A percentile compares a stretch with the other conserved stretches of the same genome.
phyloP scores from a whole-genome alignment of 1,140 invertebrate genomes.

The Leucophenga varia region DNA sequence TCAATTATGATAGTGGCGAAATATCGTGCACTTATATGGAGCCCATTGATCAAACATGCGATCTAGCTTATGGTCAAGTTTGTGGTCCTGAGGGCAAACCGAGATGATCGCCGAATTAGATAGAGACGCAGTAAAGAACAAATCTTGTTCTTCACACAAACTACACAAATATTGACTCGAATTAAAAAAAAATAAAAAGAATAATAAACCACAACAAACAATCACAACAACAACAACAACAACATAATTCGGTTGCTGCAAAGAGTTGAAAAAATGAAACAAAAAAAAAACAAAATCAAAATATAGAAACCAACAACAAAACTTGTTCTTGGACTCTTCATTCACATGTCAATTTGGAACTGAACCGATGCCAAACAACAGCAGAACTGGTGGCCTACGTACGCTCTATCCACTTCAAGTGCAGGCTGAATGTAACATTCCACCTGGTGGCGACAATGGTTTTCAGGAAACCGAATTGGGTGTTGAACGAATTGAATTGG shows the following conservation, averaged over 20 bases:
- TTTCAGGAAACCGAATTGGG: slow-evolving; percentile 49
- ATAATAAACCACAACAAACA: slow-evolving; percentile 21
- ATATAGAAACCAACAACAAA: slow-evolving; percentile 9
- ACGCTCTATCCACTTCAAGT: slow-evolving; percentile 62
- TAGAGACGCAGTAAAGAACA: too few relatives aligned
- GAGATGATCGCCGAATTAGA: too few relatives aligned
- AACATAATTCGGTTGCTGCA: slow-evolving; percentile 19
- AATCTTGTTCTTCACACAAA: too few relatives aligned
- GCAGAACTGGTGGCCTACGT: slow-evolving; percentile 63
- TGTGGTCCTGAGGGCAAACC: slow-evolving; percentile 43
- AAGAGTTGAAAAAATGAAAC: slow-evolving; percentile 9
- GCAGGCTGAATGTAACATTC: slow-evolving; percentile 45
- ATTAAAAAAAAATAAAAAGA: too few relatives aligned
- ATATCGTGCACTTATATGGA: slow-evolving; percentile 56
- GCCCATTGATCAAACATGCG: slow-evolving; percentile 54
- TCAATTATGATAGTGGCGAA: slow-evolving; percentile 48
- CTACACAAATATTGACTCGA: too few relatives aligned
- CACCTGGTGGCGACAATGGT: slow-evolving; percentile 21
- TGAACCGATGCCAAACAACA: too few relatives aligned
- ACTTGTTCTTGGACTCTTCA: slow-evolving; percentile 38
- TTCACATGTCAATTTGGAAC: slow-evolving; percentile 8
- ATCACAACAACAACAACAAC: slow-evolving; percentile 21
- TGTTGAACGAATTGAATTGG: slow-evolving; percentile 60
- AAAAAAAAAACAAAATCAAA: slow-evolving; percentile 13
- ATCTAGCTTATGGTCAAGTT: slow-evolving; percentile 46